Base-by-base conservation (phyloP, 2,113 vertebrate species). In the Stercorarius parasiticus region DNA sequence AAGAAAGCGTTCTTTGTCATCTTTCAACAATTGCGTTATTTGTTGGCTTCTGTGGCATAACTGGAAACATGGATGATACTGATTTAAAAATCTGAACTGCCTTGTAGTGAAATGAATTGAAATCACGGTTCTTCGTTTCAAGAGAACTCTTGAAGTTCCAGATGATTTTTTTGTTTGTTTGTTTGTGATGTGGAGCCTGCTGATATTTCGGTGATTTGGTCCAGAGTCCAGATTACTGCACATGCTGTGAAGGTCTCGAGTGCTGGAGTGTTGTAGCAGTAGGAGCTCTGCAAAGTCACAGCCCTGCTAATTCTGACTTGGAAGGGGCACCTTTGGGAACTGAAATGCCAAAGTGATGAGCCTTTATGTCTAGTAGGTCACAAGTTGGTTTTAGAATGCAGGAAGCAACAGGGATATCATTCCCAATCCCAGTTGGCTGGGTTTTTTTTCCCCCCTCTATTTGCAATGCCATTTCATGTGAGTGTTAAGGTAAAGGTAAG, bases 1-100 rank as follows among this genome's bases (percentile, higher is more conserved):
- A 87, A 97, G 93, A 97, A 91, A 95, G 96, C 89, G 77, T 93
- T 77, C 93, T 95, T 97, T 96, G 95, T 97, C 45, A 9, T 90
- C 94, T 80, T 90, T 93, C 89, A 95, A 97, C 96, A 97, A 94
- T 94, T 93, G 89, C 67, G 94, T 91, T 91, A 66, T 93, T 97
- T 97, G 74, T 96, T 91, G 76, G 79, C 67, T 86, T 95, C 82
- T 64, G 67, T 82, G 86, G 38, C 62, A 67, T 91, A 77, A 92
- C 22, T 94, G n/a, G 81, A 86, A 96, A 70, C 61, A n/a, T 74
- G 70, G 73, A 59, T 85, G 18, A 53, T 77, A 53, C 78, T 32
- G 59, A 82, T 74, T 88, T 90, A 66, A 93, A 95, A 94, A 87
- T 88, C 29, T 15, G 4, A 34, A 52, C 76, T 76, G 78, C 38